Evolutionary conservation across 2,888 invertebrate species (phyloP).

Genomic region (Lordiphosa andalusiaca): DNA sequence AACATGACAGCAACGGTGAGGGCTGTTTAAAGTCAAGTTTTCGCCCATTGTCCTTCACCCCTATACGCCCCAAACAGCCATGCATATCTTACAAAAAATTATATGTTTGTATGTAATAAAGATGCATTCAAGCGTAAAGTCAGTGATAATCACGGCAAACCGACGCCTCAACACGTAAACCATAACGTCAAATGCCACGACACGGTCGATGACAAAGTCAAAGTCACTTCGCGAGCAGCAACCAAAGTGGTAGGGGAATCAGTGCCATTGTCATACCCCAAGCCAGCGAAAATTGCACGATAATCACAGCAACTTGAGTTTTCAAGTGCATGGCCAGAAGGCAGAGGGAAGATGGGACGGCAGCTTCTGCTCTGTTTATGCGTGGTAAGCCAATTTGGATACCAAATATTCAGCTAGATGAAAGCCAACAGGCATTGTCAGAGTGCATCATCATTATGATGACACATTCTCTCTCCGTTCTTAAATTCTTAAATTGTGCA

Average conservation of each 20-base stretch:
- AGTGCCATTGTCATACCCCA: constrained; percentile 54
- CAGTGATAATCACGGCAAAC: constrained; percentile 69
- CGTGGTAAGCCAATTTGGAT: constrained; percentile 73
- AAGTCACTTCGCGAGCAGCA: constrained; percentile 5
- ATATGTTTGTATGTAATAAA: constrained; percentile 33
- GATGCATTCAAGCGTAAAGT: constrained; percentile 72
- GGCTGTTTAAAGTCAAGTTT: background rate
- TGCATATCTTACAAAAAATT: background rate
- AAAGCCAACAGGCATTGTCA: constrained; percentile 48
- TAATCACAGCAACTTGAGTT: constrained; percentile 73
- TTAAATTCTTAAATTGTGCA: too few relatives aligned
- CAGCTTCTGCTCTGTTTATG: constrained; percentile 51
- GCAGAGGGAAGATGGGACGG: constrained; percentile 4
- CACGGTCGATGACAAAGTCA: constrained; percentile 36
- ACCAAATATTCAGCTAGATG: constrained; percentile 47
- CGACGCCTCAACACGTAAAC: constrained; percentile 68
- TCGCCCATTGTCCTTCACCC: too few relatives aligned
- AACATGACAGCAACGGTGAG: background rate
- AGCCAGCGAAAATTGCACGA: constrained; percentile 66
- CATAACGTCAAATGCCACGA: constrained; percentile 66
- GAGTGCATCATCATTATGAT: constrained; percentile 42
- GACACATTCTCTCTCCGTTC: too few relatives aligned
- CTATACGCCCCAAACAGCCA: constrained; percentile 11
- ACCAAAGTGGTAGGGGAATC: constrained; percentile 9
- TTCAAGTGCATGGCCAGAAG: constrained; percentile 54